Percentiles rank a stretch among this genome's conserved stretches.
Evolutionary conservation across 1,140 invertebrate genomes (phyloP).

Genomic region (Bombus superbus): DNA sequence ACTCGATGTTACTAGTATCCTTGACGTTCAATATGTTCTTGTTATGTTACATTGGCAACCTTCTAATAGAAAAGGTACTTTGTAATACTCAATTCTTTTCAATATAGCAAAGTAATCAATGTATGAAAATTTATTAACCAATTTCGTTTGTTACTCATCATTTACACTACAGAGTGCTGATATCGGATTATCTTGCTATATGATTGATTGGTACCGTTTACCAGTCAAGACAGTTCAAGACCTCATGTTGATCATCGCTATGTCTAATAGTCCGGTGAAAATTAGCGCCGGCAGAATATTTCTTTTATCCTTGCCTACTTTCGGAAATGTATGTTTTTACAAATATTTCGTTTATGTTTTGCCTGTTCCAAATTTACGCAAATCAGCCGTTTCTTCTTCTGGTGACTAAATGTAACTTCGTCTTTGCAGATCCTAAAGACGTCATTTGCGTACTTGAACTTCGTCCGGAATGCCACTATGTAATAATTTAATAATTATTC

Average conservation of each 20-base stretch:
- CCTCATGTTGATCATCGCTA: slow-evolving; percentile 60
- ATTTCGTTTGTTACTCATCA: too few species aligned
- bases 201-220: slow-evolving; percentile 67
- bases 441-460: not conserved
- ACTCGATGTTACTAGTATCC: slow-evolving; percentile 60
- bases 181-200: slow-evolving; percentile 60
- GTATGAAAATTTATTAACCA: not conserved
- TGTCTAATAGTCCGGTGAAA: slow-evolving; percentile 48
- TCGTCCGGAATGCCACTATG: not conserved
- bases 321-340: slow-evolving; percentile 52
- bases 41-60: slow-evolving; percentile 70
- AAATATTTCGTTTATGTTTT: not conserved
- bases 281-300: slow-evolving; percentile 63
- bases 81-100: not conserved
- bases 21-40: slow-evolving; percentile 72
- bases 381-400: not conserved
- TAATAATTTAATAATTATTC: not conserved
- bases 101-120: not conserved
- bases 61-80: slow-evolving; percentile 66
- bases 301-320: slow-evolving; percentile 61
- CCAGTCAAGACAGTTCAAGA: slow-evolving; percentile 39
- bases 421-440: not conserved
- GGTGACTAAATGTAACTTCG: not conserved
- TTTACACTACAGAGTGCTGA: slow-evolving; percentile 48
- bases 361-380: not conserved